Conservation (phyloP, 2,888 invertebrate species). For the Eupithecia abbreviata region DNA sequence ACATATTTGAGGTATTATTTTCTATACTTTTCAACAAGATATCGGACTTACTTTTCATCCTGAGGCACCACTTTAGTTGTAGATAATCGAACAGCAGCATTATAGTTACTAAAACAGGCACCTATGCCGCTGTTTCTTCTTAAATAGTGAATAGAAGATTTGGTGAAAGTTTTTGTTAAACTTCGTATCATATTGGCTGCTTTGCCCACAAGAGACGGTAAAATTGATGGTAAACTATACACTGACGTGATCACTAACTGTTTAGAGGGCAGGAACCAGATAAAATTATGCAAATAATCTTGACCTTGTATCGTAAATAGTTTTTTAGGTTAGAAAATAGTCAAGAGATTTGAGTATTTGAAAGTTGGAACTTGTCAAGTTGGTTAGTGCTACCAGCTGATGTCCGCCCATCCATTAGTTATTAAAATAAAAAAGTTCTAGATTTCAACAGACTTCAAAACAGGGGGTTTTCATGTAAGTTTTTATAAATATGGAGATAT, state of each 20-base stretch:
- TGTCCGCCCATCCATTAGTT: neutral
- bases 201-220: neutral
- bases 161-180: constrained; percentile 64
- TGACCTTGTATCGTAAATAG: constrained; percentile 19
- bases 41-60: constrained; percentile 72
- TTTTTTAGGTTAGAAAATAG: constrained; percentile 12
- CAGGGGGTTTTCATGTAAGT: no score
- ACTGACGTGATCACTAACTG: constrained; percentile 24
- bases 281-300: constrained; percentile 16
- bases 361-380: neutral
- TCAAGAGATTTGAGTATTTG: neutral
- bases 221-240: constrained; percentile 24
- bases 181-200: constrained; percentile 63
- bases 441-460: no score
- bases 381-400: constrained; percentile 1
- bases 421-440: neutral
- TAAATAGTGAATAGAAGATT: constrained; percentile 57
- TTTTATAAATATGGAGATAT: no score
- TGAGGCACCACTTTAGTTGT: constrained; percentile 67
- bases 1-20: neutral
- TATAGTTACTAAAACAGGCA: constrained; percentile 64
- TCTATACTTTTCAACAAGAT: constrained; percentile 3
- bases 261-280: constrained; percentile 5
- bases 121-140: constrained; percentile 58
- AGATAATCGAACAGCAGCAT: constrained; percentile 64